Base-by-base conservation (phyloP, 2,888 invertebrate species). In the Papilio protenor region DNA sequence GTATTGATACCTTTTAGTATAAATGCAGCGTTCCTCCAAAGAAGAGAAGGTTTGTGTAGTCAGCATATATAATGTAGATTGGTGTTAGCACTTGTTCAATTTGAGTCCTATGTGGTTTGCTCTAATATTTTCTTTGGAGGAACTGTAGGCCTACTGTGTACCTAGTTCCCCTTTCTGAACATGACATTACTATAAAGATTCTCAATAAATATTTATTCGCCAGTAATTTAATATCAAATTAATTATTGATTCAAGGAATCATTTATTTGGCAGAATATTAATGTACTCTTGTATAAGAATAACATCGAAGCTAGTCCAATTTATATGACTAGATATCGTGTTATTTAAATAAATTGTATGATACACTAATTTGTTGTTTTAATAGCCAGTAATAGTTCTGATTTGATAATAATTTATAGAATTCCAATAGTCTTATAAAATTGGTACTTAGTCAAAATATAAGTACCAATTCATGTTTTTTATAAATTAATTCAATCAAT, bases 1-100 rank as follows among this genome's bases (percentile, higher is more conserved):
- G 87, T 91, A 90, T 92, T 91, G 88, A 92, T 92, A 93, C 90
- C 89, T 89, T 90, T 92, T 91, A 92, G 89, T 88, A 87, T 90
- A 88, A 88, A 84, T 85, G 86, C 85, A 81, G 83, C 82, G 89
- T 90, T 92, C 90, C 90, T 92, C 89, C 80, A 81, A 81, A 84
- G 85, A 84, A 83, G 82, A 82, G 47, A n/a, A 23, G 64, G 80
- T 77, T 73, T 69, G 81, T 75, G 61, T 83, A 79, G 77, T 77
- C 77, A 78, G 73, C 73, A 79, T 16, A 47, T 73, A 59, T 75
- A 64, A 49, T 21, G 23, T 73, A 77, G 77, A 55, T 73, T 73
- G 66, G 40, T 73, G 73, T 73, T 77, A 73, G 73, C 49, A 71
- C 18, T 75, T 55, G 45, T 71, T 75, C 27, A 47, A 61, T 47